A percentile compares a stretch with the other conserved stretches of the same genome.
These are phyloP conservation scores for Drosophila incognita DNA, from an alignment of 2,888 invertebrate genomes.

Conservation along the genomic window DNA sequence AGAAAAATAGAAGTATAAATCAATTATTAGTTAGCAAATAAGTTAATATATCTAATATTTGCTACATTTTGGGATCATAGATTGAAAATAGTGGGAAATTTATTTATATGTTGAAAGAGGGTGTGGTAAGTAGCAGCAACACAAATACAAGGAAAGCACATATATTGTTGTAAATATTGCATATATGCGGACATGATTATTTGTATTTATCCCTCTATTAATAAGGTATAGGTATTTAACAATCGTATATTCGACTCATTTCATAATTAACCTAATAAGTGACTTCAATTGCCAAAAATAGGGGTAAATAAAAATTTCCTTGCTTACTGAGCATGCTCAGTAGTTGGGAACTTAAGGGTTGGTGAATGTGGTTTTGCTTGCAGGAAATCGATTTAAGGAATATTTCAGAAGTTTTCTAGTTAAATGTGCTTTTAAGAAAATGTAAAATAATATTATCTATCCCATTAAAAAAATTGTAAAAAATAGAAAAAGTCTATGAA, in stretches of 20 bases:
- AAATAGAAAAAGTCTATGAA: conserved; percentile 10
- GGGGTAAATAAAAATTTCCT: conserved; percentile 29
- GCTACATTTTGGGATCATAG: neutral
- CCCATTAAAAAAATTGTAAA: conserved; percentile 1
- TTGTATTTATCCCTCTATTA: neutral
- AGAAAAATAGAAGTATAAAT: neutral
- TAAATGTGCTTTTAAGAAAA: conserved; percentile 54
- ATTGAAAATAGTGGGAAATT: conserved; percentile 7
- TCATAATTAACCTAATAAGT: neutral
- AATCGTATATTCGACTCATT: neutral
- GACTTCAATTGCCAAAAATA: conserved; percentile 11
- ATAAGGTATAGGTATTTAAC: neutral
- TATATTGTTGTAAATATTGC: neutral
- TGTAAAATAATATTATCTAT: conserved; percentile 27
- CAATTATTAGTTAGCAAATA: neutral
- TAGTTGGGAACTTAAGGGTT: conserved; percentile 35
- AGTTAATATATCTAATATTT: neutral
- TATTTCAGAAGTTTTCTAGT: conserved; percentile 55
- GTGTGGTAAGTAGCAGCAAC: neutral
- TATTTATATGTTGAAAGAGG: neutral
- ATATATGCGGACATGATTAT: too few species aligned
- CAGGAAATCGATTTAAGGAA: conserved; percentile 67
- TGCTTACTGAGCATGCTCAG: conserved; percentile 60
- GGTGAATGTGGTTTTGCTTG: conserved; percentile 42
- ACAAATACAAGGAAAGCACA: neutral